Evolutionary conservation across 2,888 invertebrate genomes (phyloP), one percentile per base, ranked within the genome.

Genomic region (Myopa tessellatipennis): DNA sequence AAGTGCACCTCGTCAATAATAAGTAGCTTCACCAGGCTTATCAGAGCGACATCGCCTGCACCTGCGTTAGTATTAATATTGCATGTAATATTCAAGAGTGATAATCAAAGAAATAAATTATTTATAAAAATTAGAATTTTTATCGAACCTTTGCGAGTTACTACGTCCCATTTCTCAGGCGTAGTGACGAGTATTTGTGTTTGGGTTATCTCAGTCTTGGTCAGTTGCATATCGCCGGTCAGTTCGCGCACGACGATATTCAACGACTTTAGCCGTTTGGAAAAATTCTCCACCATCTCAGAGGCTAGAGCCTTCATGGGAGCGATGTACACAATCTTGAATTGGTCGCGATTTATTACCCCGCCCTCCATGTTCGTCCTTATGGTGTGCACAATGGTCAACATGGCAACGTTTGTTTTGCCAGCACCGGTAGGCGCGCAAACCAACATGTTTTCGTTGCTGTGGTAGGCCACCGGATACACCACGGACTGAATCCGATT

Each of bases 111-210:
- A 26, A 61, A 4, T n/a, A 58, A n/a, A 58, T 38, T 16, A 6
- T 36, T 38, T 12, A 4, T 7, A 26, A 26, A 26, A 26, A 26
- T 3, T 45, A 8, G 10, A 45, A 45, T 45, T 45, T 45, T 36
- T 16, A 36, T 36, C 74, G 18, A 55, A 86, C 87, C 95, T 89
- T 99, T 99, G 82, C 99, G 92, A 0, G 99, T 99, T 1, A 99
- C 97, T 7, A 99, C 98, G 88, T 99, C 99, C 99, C 99, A 99
- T 86, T 99, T 99, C 90, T 99, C 99, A 0, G 99, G 99, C 0
- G 99, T 99, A 2, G 98, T 97, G 1, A 99, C 96, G 69, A 99
- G 92, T 94, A 99, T 98, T 90, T 99, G 98, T 0, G 99, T 99
- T 85, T 96, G 94, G 68, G 94, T 92, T 79, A 99, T 97, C 90